A percentile compares a stretch with the other conserved stretches of the same genome.
These are phyloP conservation scores for Pitangus sulphuratus DNA, from an alignment of 2,797 vertebrate genomes.

Conservation along the genomic window DNA sequence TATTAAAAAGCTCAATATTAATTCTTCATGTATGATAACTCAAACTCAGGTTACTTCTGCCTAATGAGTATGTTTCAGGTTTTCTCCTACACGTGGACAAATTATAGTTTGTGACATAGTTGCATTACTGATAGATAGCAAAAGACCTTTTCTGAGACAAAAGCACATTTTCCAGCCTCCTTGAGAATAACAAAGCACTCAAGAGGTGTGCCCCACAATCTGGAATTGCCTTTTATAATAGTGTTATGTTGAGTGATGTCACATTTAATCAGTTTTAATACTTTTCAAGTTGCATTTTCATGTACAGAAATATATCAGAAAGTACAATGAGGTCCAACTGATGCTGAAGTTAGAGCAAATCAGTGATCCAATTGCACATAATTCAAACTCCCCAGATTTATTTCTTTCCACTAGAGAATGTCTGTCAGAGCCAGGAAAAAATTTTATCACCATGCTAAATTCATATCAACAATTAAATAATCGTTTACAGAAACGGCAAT, in stretches of 20 bases:
- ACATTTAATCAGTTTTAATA: conserved; percentile 38
- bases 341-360: conserved; percentile 22
- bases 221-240: conserved; percentile 28
- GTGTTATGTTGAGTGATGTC: not conserved
- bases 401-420: conserved; percentile 43
- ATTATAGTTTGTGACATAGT: not conserved
- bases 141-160: not conserved
- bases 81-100: not conserved
- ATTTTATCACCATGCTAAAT: conserved; percentile 63
- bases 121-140: not conserved
- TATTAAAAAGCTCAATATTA: not conserved
- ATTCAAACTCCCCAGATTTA: conserved; percentile 60
- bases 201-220: not conserved
- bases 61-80: not conserved
- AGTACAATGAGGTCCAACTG: not conserved
- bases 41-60: not conserved
- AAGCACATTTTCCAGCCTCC: not conserved
- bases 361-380: conserved; percentile 43
- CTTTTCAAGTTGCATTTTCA: not conserved
- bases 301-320: conserved; percentile 7
- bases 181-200: not conserved
- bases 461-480: conserved; percentile 71
- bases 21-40: not conserved
- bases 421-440: conserved; percentile 61
- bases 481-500: conserved; percentile 19